phyloP scores from a whole-genome alignment of 64 coral and sea anemone genomes.

The Pocillopora verrucosa region DNA sequence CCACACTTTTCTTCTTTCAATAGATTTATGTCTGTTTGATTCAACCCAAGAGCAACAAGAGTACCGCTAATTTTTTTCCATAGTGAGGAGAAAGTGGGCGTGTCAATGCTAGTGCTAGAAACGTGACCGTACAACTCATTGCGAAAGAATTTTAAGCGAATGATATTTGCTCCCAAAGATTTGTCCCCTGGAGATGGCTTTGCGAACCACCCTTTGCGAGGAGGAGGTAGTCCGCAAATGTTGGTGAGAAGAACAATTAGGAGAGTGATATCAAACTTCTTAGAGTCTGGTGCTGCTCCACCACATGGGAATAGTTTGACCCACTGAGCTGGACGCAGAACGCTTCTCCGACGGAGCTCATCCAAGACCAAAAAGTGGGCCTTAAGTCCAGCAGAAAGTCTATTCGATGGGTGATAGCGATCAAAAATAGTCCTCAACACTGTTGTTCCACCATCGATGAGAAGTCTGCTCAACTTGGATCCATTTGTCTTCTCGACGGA shows the following conservation, averaged over 20 bases:
- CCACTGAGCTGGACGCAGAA: not conserved
- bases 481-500: constrained; percentile 38
- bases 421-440: constrained; percentile 7
- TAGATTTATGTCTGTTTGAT: not conserved
- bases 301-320: not conserved
- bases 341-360: not conserved
- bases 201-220: not conserved
- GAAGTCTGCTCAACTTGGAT: constrained; percentile 28
- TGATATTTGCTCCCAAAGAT: constrained; percentile 12
- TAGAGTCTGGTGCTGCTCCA: constrained; percentile 15
- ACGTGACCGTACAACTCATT: constrained; percentile 32
- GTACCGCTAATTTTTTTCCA: constrained; percentile 25
- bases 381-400: constrained; percentile 3
- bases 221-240: constrained; percentile 1
- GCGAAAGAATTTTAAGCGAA: not conserved
- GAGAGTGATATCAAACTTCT: constrained; percentile 26
- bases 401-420: not conserved
- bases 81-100: not conserved
- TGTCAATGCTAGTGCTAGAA: not conserved
- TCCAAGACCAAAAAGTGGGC: not conserved
- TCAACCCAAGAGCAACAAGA: constrained; percentile 19
- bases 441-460: constrained; percentile 53
- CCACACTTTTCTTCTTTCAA: not conserved
- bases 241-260: constrained; percentile 1
- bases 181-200: not conserved